Base-by-base conservation (phyloP, 2,113 vertebrate species). In the Psophia crepitans region DNA sequence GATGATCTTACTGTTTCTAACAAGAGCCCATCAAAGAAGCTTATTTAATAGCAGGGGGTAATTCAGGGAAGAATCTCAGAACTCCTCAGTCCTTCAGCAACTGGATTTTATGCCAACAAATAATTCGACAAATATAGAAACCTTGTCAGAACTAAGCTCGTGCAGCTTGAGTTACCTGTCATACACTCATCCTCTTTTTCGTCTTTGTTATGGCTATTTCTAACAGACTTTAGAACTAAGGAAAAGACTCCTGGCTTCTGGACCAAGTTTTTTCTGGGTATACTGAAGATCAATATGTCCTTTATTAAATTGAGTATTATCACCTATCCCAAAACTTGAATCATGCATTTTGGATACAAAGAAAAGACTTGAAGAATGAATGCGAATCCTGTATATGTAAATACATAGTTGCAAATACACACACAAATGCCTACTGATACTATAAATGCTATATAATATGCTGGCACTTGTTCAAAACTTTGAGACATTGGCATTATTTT, bases 401-500 rank as follows among this genome's bases (percentile, higher is more conserved):
- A 87, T 51, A n/a, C 7, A 69, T 37, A 49, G 17, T 84, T 66
- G 60, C 54, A 81, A 93, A 83, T 61, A 24, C 48, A 84, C 20
- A 58, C 53, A 74, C 28, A 94, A 84, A 64, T 74, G 81, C 43
- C 65, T 93, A 24, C 37, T 30, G 28, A 73, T 69, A 80, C n/a
- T 93, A 81, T 93, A 95, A 98, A 97, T 84, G 64, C 89, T 96
- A 96, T 92, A 97, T 95, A 96, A 96, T 80, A 94, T 86, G 93
- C 93, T 98, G 96, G 97, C 93, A 41, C 75, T 96, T 97, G 84
- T 97, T 98, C 97, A 98, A 96, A 97, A 98, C 82, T 97, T 96
- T 87, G 96, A 97, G 95, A 89, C 95, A 96, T 97, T 98, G 96
- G 84, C 95, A 98, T 98, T 98, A 97, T 98, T 98, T 98, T 98